Percentiles rank a stretch among this genome's conserved stretches.
Evolutionary conservation across 2,797 vertebrate species (phyloP).

Genomic region (Chrysocyon brachyurus): DNA sequence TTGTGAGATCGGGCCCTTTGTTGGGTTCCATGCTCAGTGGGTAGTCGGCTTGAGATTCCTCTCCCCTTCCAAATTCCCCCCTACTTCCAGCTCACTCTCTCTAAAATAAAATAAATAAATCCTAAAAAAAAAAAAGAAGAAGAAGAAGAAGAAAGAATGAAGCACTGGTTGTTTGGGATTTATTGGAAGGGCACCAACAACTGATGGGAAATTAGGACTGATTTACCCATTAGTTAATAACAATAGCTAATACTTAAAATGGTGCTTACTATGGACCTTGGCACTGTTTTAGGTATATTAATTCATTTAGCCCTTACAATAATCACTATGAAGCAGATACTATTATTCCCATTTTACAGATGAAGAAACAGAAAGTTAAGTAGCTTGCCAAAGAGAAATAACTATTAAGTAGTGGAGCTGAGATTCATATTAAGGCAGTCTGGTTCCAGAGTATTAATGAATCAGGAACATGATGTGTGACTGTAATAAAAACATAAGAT

Average conservation of each 20-base stretch:
- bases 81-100: neutral
- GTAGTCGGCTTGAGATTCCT: neutral
- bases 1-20: neutral
- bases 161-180: neutral
- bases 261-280: neutral
- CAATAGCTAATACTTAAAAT: slow-evolving; percentile 34
- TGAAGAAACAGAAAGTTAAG: neutral
- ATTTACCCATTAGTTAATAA: neutral
- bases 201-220: neutral
- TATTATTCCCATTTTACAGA: neutral
- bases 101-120: neutral
- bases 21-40: neutral
- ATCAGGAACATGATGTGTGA: neutral
- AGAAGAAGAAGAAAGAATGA: neutral
- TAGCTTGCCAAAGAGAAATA: neutral
- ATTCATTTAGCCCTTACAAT: neutral
- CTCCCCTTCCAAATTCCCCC: neutral
- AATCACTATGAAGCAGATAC: neutral
- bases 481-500: neutral
- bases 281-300: neutral
- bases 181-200: neutral
- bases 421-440: neutral
- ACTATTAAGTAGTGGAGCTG: neutral
- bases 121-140: neutral
- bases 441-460: neutral